A percentile compares a stretch with the other conserved stretches of the same genome.
phyloP scores from a whole-genome alignment of 2,888 invertebrate genomes.

The Psylliodes chrysocephalus region DNA sequence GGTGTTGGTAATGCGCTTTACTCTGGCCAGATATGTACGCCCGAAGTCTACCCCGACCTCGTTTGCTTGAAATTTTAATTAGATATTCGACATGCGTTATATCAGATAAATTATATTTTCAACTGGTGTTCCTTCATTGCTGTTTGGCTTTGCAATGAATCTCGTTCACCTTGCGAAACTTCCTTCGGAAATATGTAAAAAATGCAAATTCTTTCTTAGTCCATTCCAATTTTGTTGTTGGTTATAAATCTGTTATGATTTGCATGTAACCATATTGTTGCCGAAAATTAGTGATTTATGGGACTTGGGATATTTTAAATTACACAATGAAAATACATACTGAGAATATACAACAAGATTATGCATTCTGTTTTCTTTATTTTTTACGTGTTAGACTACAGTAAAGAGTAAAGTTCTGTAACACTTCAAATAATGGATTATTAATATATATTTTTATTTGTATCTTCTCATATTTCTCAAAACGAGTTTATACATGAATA shows the following conservation, averaged over 20 bases:
- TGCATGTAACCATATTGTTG: neutral
- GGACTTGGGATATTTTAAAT: too few species aligned
- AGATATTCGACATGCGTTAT: conserved; percentile 63
- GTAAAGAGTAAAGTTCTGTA: too few species aligned
- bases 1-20: conserved; percentile 62
- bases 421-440: too few species aligned
- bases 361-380: too few species aligned
- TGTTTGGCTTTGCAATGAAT: conserved; percentile 22
- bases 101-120: conserved; percentile 59
- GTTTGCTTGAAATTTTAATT: conserved; percentile 62
- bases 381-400: too few species aligned
- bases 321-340: too few species aligned
- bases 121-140: conserved; percentile 31
- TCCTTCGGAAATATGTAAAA: conserved; percentile 9
- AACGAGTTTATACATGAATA: too few species aligned
- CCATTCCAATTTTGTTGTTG: neutral
- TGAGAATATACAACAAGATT: too few species aligned
- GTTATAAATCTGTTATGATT: neutral
- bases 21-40: conserved; percentile 13
- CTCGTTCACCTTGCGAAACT: conserved; percentile 15
- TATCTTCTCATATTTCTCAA: too few species aligned
- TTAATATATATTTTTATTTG: too few species aligned
- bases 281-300: neutral
- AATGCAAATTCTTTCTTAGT: conserved; percentile 9
- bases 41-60: conserved; percentile 35